Evolutionary conservation across 64 coral and sea anemone genomes (phyloP).

Genomic region (Montipora foliosa): DNA sequence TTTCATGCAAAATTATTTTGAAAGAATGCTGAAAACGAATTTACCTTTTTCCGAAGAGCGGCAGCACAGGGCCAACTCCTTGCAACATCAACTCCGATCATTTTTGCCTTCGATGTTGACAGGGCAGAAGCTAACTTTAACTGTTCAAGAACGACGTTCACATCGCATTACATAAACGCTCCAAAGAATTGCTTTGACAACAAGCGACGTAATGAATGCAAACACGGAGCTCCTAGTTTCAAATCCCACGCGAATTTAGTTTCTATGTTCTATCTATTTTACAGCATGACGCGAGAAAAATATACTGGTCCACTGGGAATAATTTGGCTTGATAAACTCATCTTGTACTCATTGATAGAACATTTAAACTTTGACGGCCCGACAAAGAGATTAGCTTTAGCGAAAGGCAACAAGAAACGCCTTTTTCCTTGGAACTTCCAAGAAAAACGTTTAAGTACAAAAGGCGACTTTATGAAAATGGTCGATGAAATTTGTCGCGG

Average conservation of each 20-base stretch:
- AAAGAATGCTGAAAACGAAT: not conserved
- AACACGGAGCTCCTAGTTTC: not conserved
- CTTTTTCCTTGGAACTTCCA: not conserved
- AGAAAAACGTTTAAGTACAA: not conserved
- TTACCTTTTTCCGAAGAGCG: constrained; percentile 58
- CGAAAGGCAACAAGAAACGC: not conserved
- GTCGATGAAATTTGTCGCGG: not conserved
- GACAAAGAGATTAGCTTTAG: not conserved
- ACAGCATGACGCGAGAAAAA: not conserved
- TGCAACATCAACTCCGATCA: constrained; percentile 38
- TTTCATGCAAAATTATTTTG: no score
- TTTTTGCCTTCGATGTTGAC: not conserved
- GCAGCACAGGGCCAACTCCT: constrained; percentile 55
- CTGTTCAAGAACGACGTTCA: not conserved
- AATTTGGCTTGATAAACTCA: constrained; percentile 4
- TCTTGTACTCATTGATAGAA: not conserved
- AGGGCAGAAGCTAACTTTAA: not conserved
- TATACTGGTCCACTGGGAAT: constrained; percentile 13
- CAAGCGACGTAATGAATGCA: not conserved
- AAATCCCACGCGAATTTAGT: not conserved
- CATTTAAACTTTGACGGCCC: constrained; percentile 15
- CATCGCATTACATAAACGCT: not conserved
- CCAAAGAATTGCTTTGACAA: constrained; percentile 35
- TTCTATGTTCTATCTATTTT: not conserved
- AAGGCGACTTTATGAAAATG: not conserved